A percentile compares a stretch with the other conserved stretches of the same genome.
phyloP scores from a whole-genome alignment of 2,113 vertebrate genomes.

The Pycnonotus jocosus region DNA sequence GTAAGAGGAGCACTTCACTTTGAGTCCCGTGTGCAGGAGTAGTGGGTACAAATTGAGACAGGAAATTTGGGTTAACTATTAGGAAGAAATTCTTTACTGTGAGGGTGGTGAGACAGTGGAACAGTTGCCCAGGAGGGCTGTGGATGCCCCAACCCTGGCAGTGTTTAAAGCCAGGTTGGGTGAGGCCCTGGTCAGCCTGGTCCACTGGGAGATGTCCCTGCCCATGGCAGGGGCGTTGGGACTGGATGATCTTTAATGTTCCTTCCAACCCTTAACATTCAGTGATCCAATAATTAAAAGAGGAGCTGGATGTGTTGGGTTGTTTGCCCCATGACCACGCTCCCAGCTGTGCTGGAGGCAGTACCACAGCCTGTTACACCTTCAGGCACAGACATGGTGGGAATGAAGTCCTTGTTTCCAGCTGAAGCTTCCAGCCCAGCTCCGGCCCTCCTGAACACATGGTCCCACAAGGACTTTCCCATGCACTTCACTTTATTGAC shows the following conservation, averaged over 20 bases:
- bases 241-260: background rate
- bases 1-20: fast-evolving
- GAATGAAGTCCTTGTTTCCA: background rate
- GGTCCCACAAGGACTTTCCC: background rate
- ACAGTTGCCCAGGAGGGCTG: background rate
- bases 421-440: background rate
- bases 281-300: background rate
- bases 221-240: fast-evolving
- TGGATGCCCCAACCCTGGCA: background rate
- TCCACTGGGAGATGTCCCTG: background rate
- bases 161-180: background rate
- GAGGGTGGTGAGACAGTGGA: background rate
- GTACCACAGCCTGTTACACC: background rate
- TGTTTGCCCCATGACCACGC: fast-evolving
- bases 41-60: background rate
- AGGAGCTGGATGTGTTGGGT: background rate
- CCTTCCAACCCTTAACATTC: background rate
- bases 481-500: fast-evolving
- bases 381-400: background rate
- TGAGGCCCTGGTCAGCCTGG: background rate
- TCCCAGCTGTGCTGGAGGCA: background rate
- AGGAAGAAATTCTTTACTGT: background rate
- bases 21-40: background rate
- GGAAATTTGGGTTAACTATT: background rate
- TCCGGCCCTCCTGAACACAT: fast-evolving